These are phyloP conservation scores for Pseudochromis fuscus DNA, from an alignment of 2,797 vertebrate genomes.

Conservation along the genomic window DNA sequence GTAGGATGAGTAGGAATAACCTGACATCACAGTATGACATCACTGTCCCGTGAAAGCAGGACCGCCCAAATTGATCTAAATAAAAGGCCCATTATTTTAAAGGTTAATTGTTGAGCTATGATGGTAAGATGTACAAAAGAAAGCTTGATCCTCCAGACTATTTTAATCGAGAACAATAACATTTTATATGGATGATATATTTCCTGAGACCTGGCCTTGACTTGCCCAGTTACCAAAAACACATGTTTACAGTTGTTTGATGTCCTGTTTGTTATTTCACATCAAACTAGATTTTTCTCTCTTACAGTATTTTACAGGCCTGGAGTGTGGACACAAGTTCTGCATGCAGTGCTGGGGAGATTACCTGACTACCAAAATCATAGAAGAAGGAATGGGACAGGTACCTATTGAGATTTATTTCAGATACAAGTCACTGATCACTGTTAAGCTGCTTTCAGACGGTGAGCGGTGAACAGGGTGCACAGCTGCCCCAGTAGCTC, in stretches of 20 bases:
- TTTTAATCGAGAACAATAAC: neutral
- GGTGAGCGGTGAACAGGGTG: neutral
- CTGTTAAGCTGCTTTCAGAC: neutral
- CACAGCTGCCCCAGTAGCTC: neutral
- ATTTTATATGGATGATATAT: neutral
- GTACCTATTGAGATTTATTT: conserved; percentile 78
- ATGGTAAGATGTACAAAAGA: neutral
- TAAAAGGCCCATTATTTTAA: neutral
- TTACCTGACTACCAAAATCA: conserved; percentile 99
- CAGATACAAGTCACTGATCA: neutral
- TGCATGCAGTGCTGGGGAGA: conserved; percentile 99
- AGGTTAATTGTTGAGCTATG: neutral
- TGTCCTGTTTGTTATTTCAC: conserved; percentile 5
- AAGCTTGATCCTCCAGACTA: neutral
- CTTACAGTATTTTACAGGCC: conserved; percentile 96
- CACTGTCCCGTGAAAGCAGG: neutral
- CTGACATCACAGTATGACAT: neutral
- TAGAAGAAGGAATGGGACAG: conserved; percentile 99
- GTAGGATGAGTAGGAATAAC: neutral
- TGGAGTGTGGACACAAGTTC: conserved; percentile 99
- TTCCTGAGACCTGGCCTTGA: neutral
- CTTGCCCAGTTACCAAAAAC: neutral
- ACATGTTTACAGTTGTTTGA: neutral
- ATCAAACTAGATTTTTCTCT: conserved; percentile 47
- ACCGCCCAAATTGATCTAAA: neutral